Conservation (phyloP, 2,797 vertebrate genomes). For the Chrysocyon brachyurus region DNA sequence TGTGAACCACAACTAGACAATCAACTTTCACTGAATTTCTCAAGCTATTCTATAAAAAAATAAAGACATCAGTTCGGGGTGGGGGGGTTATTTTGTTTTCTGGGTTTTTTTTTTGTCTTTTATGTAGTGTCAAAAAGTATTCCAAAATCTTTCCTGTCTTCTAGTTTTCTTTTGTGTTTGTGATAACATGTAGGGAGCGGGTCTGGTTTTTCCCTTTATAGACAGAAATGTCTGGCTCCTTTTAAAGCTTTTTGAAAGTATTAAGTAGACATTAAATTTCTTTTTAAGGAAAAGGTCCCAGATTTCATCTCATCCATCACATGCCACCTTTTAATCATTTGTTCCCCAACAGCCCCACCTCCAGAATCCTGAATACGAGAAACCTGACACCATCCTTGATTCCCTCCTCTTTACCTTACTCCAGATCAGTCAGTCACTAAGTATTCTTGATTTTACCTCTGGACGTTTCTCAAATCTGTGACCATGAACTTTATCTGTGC, state of each 20-base stretch:
- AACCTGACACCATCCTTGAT: neutral
- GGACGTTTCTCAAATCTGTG: neutral
- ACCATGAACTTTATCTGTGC: neutral
- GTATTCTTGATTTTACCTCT: neutral
- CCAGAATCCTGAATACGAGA: neutral
- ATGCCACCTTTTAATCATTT: neutral
- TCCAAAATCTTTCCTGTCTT: conserved; percentile 51
- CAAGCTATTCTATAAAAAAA: neutral
- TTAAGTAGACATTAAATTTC: neutral
- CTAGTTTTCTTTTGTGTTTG: conserved; percentile 53
- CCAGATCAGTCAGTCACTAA: neutral
- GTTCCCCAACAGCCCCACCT: neutral
- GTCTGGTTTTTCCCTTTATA: neutral
- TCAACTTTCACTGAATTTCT: conserved; percentile 57
- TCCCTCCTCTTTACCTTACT: neutral
- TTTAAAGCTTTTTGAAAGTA: conserved; percentile 50
- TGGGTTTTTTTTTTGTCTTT: conserved; percentile 17
- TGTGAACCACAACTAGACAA: neutral
- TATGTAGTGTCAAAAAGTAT: neutral
- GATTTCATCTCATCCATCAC: neutral
- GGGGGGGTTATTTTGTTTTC: neutral
- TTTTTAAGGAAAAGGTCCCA: neutral
- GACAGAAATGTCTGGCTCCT: conserved; percentile 20
- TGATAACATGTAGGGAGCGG: neutral
- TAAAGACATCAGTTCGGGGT: conserved; percentile 50